Evolutionary conservation across 30 jellyfish, hydroid and myxozoan genomes (phyloP), one percentile per base, ranked within the genome.

Genomic region (Morbakka virulenta): DNA sequence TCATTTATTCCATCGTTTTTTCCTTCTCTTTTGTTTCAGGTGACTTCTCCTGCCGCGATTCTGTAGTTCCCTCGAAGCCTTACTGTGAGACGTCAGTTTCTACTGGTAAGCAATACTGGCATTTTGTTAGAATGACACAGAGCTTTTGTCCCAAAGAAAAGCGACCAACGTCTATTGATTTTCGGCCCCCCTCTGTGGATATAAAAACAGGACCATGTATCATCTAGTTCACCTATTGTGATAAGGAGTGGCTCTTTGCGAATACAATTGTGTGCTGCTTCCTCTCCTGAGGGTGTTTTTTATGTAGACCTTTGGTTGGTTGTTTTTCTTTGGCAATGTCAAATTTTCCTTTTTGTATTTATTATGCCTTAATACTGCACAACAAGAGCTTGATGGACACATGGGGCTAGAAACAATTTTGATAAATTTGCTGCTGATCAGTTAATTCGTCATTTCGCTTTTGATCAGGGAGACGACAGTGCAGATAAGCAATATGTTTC

Each of bases 51-150:
- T 80, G 89, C 52, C 22, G 91, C 53, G 99, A 93, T 75, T 93
- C 99, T 3, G 99, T 93, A 53, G 99, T 93, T 2, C 99, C 99
- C 32, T 79, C 71, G 79, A 93, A 93, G 69, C 91, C 96, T 0
- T 77, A 62, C 34, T 62, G 89, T 69, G 96, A 86, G 23, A 77
- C 69, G 13, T 24, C 94, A 2, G 17, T 17, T 41, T 6, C 57
- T 17, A 41, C 9, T 41, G 57, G 57, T 41, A 41, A 41, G 57
- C 57, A 17, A 41, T 41, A 17, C 17, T 41, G 9, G 13, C 17
- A 17, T 6, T 41, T 41, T 9, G 57, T 41, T 41, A 9, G 57
- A 41, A 9, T 17, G 9, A 6, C 17, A 41, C 17, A 41, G 57
- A 41, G 17, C 9, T 41, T 41, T 41, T 6, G 17, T 41, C 13